Base-by-base conservation (phyloP, 2,797 vertebrate species). In the Malurus splendens region DNA sequence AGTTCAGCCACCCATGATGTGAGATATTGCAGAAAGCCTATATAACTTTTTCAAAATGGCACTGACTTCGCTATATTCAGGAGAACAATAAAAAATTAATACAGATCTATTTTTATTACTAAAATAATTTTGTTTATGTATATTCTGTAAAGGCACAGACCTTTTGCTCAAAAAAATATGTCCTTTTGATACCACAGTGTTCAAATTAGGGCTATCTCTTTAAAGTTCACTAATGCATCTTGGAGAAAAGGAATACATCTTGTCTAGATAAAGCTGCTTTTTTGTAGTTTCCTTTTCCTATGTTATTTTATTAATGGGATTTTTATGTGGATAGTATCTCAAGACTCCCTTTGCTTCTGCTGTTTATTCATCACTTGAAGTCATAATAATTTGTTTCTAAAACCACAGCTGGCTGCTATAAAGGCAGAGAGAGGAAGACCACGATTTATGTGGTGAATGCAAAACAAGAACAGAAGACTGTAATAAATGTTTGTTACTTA, bases 341-440 rank as follows among this genome's bases (percentile, higher is more conserved):
- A 62, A 64, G 72, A 62, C 64, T 87, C 87, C 81, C 88, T 90
- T 90, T 85, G 51, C 75, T 86, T 78, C 88, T 95, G 76, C 81
- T 83, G 62, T 87, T 90, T 93, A 82, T 83, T 93, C 14, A 3
- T 90, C 91, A 71, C 80, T 93, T 59, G 57, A 84, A 92, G 80
- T 95, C 77, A 62, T 78, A 82, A 86, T 93, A 74, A 86, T 91
- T 89, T 91, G 72, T 89, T 91, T 94, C 77, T 91, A 48, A 93
- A 94, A 92, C 68, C 82, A 86, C 86, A 93, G 71, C 68, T 91
- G 71, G 82, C 81, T 93, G 88, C 82, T 95, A 57, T 86, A 80
- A 89, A 93, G 56, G 87, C 82, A 93, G 75, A 64, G 81, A 57
- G 85, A 86, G 88, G 86, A 92, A 87, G 86, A 94, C 79, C 42